Evolutionary conservation across 2,113 vertebrate species (phyloP), one percentile per base, ranked within the genome.

Genomic region (Isurus oxyrinchus): DNA sequence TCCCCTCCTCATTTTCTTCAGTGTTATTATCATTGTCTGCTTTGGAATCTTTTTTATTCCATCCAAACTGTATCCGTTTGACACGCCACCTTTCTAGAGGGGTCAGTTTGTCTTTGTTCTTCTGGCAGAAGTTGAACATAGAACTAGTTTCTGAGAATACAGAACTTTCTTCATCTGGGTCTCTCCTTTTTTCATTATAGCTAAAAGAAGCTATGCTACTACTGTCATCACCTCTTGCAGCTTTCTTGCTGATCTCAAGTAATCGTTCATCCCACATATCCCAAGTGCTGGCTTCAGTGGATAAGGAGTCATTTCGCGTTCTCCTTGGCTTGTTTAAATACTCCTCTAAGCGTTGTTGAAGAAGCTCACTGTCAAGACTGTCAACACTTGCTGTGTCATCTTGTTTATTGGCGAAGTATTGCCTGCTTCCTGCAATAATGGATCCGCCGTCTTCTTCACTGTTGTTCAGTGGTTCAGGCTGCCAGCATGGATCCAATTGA

Each of bases 41-140:
- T 40, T 98, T 98, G 0, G 97, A 96, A 11, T 98, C 98, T 96
- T 98, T 99, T 97, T 98, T 99, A 97, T 99, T 99, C 98, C 99
- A 99, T 5, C 99, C 99, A 93, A 99, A 99, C 90, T 99, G 99
- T 97, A 99, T 98, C 96, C 99, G 98, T 97, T 99, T 99, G 96
- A 99, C 55, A 81, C 98, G 98, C 99, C 99, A 99, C 55, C 99
- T 98, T 96, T 99, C 99, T 96, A 99, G 96, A 49, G 99, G 98
- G 0, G 98, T 98, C 97, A 99, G 97, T 53, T 98, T 99, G 72
- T 99, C 98, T 97, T 98, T 99, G 97, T 99, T 99, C 96, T 98
- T 98, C 97, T 98, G 98, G 97, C 99, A 99, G 97, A 99, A 99
- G 97, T 99, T 98, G 96, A 98, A 99, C 97, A 99, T 98, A 72